Conservation (phyloP, 2,888 invertebrate genomes). For the Drosophila quinaria region DNA sequence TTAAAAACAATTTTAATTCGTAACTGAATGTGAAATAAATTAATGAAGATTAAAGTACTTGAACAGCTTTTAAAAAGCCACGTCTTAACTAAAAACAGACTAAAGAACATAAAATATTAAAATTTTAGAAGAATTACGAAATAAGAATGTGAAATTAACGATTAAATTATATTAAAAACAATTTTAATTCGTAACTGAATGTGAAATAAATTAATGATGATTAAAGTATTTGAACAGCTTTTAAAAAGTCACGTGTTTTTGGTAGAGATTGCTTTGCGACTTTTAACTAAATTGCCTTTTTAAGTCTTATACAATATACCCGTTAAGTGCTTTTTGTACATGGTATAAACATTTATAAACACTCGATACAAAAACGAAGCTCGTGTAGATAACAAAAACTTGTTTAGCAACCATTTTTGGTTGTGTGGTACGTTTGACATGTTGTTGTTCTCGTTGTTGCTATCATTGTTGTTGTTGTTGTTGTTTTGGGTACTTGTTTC, state of each 20-base stretch:
- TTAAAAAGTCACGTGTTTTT: no score
- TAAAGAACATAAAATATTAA: fast-evolving
- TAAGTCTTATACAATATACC: conserved; percentile 10
- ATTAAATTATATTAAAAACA: neutral
- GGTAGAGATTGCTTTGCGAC: no score
- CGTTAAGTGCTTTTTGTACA: conserved; percentile 1
- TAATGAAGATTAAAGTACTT: neutral
- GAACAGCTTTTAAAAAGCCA: neutral
- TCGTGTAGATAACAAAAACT: conserved; percentile 72
- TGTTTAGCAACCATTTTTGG: conserved; percentile 75
- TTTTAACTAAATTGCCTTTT: neutral
- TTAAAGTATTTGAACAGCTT: neutral
- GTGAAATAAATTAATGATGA: neutral
- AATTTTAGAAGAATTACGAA: no score
- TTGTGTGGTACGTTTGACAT: conserved; percentile 41
- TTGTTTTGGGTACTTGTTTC: conserved; percentile 44
- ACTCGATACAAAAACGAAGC: conserved; percentile 72
- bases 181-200: no score
- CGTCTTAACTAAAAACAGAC: no score
- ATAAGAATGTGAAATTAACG: no score
- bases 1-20: neutral
- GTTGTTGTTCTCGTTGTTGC: conserved; percentile 19
- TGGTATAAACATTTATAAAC: conserved; percentile 69
- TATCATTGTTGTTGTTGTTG: conserved; percentile 5
- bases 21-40: no score